phyloP scores from a whole-genome alignment of 92 coral and sea anemone genomes.

The Heteractis magnifica region DNA sequence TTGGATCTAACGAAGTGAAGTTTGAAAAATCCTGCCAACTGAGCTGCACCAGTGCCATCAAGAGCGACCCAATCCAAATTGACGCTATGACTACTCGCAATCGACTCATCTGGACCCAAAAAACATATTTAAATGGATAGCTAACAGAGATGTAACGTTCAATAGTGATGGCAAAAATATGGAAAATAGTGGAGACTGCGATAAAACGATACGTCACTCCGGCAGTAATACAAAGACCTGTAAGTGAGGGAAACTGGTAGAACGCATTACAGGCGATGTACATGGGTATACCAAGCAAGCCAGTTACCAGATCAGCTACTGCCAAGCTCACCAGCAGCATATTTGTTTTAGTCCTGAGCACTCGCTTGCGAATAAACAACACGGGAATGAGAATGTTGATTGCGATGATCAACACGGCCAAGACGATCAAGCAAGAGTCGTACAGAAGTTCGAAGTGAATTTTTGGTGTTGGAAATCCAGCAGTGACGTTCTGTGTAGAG shows the following conservation, averaged over 20 bases:
- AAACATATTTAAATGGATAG: constrained; percentile 73
- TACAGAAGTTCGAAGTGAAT: constrained; percentile 51
- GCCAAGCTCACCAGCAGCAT: constrained; percentile 65
- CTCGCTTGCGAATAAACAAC: constrained; percentile 58
- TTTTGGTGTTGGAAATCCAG: neutral
- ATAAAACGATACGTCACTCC: constrained; percentile 77
- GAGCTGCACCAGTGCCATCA: constrained; percentile 76
- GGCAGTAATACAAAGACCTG: constrained; percentile 71
- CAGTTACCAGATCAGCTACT: constrained; percentile 77
- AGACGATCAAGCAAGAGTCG: constrained; percentile 66
- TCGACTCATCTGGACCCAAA: constrained; percentile 74
- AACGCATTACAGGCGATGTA: constrained; percentile 66
- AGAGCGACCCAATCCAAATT: constrained; percentile 75
- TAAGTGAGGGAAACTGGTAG: constrained; percentile 31
- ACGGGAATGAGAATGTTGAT: constrained; percentile 63
- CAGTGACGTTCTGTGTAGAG: neutral
- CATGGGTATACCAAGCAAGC: constrained; percentile 69
- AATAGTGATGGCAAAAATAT: constrained; percentile 81
- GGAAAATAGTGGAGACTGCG: constrained; percentile 94
- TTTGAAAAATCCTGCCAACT: constrained; percentile 64
- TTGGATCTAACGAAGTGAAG: constrained; percentile 31
- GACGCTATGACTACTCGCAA: constrained; percentile 50
- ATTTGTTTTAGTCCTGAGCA: constrained; percentile 74
- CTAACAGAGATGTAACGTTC: constrained; percentile 92
- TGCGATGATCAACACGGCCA: constrained; percentile 56